Conservation (phyloP, 2,888 invertebrate species). For the Campoplex capitator region DNA sequence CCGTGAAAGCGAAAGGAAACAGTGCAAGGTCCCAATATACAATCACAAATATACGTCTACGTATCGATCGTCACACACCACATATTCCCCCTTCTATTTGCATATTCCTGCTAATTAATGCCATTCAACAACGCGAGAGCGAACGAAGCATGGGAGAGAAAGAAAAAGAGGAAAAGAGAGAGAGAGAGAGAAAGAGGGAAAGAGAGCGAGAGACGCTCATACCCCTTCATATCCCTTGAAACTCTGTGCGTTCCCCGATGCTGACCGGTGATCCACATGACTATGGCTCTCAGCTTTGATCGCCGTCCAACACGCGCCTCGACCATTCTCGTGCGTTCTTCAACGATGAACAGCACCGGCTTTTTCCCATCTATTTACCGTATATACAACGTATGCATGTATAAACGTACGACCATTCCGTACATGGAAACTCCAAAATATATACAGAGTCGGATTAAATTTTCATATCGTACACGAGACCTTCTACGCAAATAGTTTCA, state of each 20-base stretch:
- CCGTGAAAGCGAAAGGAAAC: constrained; percentile 12
- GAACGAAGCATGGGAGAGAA: constrained; percentile 39
- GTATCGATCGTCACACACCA: constrained; percentile 74
- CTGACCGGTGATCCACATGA: constrained; percentile 62
- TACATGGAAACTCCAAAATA: background rate
- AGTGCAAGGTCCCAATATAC: constrained; percentile 24
- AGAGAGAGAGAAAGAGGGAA: constrained; percentile 20
- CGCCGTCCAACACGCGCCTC: constrained; percentile 73
- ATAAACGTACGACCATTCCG: constrained; percentile 1
- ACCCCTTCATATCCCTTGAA: constrained; percentile 42
- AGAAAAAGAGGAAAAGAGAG: background rate
- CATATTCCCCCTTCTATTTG: constrained; percentile 74
- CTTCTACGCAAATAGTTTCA: constrained; percentile 1
- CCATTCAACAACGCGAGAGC: constrained; percentile 76
- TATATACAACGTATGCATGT: constrained; percentile 46
- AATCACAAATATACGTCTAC: constrained; percentile 58
- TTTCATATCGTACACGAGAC: background rate
- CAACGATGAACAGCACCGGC: constrained; percentile 48
- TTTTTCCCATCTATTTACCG: constrained; percentile 50
- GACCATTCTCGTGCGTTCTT: constrained; percentile 75
- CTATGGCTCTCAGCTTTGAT: constrained; percentile 71
- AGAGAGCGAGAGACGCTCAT: constrained; percentile 16
- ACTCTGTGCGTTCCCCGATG: constrained; percentile 61
- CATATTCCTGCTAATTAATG: constrained; percentile 81
- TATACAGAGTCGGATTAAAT: constrained; percentile 10